These are phyloP conservation scores for Heliconius hermathena DNA, from an alignment of 1,140 invertebrate genomes.

Conservation along the genomic window DNA sequence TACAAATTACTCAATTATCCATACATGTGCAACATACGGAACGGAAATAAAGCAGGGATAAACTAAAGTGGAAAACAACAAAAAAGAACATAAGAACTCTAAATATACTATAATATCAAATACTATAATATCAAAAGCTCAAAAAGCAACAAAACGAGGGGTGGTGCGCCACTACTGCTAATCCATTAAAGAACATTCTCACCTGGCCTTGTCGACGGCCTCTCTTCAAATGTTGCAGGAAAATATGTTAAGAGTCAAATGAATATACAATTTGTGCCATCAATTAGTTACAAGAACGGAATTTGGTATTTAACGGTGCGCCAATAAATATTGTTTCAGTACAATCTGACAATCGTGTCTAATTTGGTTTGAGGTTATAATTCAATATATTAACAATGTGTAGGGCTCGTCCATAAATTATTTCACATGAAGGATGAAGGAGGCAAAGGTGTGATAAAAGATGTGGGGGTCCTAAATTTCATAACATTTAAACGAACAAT, in stretches of 20 bases:
- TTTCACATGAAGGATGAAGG: no score
- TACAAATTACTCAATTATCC: neutral
- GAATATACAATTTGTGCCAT: constrained; percentile 51
- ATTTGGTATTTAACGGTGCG: constrained; percentile 42
- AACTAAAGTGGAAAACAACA: neutral
- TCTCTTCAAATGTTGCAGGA: constrained; percentile 62
- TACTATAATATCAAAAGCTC: constrained; percentile 16
- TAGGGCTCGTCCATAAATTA: no score
- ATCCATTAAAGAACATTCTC: constrained; percentile 43
- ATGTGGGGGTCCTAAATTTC: no score
- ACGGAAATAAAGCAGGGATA: neutral
- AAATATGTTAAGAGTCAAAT: constrained; percentile 61
- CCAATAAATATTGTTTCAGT: constrained; percentile 42
- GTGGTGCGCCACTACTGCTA: constrained; percentile 17
- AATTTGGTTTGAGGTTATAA: constrained; percentile 25
- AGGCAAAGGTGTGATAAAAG: no score
- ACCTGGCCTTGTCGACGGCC: constrained; percentile 53
- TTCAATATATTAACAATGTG: constrained; percentile 11
- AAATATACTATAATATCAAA: neutral
- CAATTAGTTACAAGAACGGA: constrained; percentile 46
- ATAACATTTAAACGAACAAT: no score
- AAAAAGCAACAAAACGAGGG: constrained; percentile 22
- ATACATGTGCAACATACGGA: neutral
- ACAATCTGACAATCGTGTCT: constrained; percentile 48
- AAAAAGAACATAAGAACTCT: neutral